phyloP scores from a whole-genome alignment of 2,113 vertebrate species.

The Daphoenositta chrysoptera region DNA sequence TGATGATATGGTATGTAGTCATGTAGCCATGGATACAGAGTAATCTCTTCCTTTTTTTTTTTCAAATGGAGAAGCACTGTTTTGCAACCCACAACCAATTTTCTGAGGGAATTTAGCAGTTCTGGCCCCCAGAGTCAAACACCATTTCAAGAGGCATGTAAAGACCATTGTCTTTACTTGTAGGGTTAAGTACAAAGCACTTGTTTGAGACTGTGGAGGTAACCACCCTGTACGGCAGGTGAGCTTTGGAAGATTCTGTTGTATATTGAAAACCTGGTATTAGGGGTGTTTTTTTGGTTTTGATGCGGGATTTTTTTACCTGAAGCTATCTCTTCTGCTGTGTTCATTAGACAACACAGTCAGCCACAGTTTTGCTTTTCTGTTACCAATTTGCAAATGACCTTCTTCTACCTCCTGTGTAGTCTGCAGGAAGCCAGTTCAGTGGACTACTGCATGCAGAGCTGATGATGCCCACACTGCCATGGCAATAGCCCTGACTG shows the following conservation, averaged over 20 bases:
- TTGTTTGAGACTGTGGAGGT: not conserved
- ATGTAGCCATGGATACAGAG: conserved; percentile 2
- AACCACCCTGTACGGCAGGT: not conserved
- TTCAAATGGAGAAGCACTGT: not conserved
- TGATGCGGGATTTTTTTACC: not conserved
- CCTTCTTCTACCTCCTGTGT: not conserved
- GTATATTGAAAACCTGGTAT: not conserved
- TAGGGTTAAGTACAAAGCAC: not conserved
- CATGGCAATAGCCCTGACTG: not conserved
- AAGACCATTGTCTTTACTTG: not conserved
- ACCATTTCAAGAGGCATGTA: not conserved
- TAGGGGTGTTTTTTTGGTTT: fast-evolving
- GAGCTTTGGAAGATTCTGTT: not conserved
- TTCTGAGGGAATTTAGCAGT: not conserved
- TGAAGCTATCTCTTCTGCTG: not conserved
- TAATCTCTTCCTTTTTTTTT: not conserved
- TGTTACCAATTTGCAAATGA: not conserved
- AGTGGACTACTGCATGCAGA: fast-evolving
- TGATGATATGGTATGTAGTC: not conserved
- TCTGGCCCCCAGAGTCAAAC: not conserved
- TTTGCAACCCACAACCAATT: not conserved
- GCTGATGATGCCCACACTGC: not conserved
- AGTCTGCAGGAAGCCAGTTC: not conserved
- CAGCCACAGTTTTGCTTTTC: not conserved
- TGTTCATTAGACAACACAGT: not conserved